Percentiles rank a stretch among this genome's conserved stretches.
phyloP scores from a whole-genome alignment of 2,113 vertebrate genomes.

The Hydrochoerus hydrochaeris region DNA sequence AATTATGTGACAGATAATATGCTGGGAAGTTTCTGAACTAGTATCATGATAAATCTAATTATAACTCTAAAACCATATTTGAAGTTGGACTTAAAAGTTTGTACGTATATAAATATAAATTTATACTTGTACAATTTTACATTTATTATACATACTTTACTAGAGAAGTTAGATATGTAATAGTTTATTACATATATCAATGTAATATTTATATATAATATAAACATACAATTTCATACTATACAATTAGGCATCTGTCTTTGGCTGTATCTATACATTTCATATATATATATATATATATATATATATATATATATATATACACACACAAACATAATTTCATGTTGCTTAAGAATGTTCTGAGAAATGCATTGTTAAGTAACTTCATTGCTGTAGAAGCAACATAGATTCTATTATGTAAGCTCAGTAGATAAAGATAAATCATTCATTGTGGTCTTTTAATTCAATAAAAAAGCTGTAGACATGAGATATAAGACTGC shows the following conservation, averaged over 20 bases:
- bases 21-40: background rate
- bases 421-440: background rate
- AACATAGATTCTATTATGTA: background rate
- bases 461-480: background rate
- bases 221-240: no score
- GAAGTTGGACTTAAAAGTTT: background rate
- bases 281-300: background rate
- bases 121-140: background rate
- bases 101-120: background rate
- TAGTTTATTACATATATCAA: no score
- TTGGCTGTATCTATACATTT: background rate
- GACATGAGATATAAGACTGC: background rate
- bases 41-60: background rate
- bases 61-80: background rate
- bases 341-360: background rate
- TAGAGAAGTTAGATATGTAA: background rate
- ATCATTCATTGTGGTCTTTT: background rate
- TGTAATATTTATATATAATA: no score
- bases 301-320: background rate
- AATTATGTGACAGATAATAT: background rate
- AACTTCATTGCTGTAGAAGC: background rate
- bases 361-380: no score
- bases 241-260: no score
- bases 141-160: background rate
- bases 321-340: background rate